phyloP scores from a whole-genome alignment of 2,888 invertebrate genomes.

The Hypena proboscidalis region DNA sequence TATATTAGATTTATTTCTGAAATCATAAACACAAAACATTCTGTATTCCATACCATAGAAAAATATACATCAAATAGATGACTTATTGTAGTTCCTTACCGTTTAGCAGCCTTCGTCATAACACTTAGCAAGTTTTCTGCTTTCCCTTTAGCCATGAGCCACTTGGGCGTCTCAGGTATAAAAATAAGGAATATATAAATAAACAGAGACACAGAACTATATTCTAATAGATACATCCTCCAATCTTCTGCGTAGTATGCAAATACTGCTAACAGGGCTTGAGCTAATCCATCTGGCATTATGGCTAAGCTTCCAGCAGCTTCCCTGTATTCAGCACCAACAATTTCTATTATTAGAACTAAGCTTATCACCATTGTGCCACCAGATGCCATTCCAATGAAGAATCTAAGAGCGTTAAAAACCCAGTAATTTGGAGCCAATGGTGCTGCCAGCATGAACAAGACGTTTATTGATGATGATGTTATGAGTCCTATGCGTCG shows the following conservation, averaged over 20 bases:
- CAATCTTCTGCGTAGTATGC: slow-evolving; percentile 57
- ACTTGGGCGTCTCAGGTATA: slow-evolving; percentile 63
- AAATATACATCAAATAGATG: not conserved
- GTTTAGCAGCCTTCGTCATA: slow-evolving; percentile 54
- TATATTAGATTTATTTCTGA: slow-evolving; percentile 54
- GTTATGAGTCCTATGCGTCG: slow-evolving; percentile 86
- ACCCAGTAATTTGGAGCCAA: slow-evolving; percentile 83
- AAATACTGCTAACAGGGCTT: slow-evolving; percentile 54
- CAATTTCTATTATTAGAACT: slow-evolving; percentile 85
- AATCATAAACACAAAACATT: not conserved
- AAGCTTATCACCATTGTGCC: slow-evolving; percentile 87
- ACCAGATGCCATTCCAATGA: slow-evolving; percentile 89
- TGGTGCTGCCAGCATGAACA: slow-evolving; percentile 87
- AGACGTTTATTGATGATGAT: slow-evolving; percentile 87
- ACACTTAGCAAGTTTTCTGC: slow-evolving; percentile 48
- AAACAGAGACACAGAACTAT: slow-evolving; percentile 43
- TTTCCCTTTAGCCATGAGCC: slow-evolving; percentile 59
- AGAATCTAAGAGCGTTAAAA: slow-evolving; percentile 86
- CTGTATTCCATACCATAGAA: not conserved
- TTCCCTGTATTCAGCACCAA: slow-evolving; percentile 80
- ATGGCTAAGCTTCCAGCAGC: slow-evolving; percentile 52
- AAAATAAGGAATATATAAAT: slow-evolving; percentile 47
- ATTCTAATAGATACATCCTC: slow-evolving; percentile 52
- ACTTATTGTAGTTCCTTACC: slow-evolving; percentile 39
- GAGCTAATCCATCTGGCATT: slow-evolving; percentile 56